Percentiles rank a stretch among this genome's conserved stretches.
These are phyloP conservation scores for Aradophagus sp. DNA, from an alignment of 1,140 invertebrate species.

Conservation along the genomic window DNA sequence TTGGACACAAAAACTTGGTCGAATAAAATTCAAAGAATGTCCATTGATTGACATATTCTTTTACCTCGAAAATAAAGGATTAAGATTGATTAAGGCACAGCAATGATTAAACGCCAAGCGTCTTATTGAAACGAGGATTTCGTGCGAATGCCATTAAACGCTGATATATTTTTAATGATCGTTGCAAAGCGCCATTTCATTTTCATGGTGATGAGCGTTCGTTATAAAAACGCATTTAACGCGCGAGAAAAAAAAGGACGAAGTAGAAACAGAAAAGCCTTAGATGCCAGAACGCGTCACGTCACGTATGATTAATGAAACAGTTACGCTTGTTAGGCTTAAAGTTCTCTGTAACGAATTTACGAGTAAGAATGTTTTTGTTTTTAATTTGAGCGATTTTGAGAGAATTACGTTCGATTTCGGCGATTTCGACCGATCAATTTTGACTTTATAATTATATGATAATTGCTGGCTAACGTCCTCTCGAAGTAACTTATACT, in stretches of 20 bases:
- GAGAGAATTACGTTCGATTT: slow-evolving; percentile 6
- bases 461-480: no score
- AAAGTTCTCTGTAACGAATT: slow-evolving; percentile 19
- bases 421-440: neutral
- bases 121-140: slow-evolving; percentile 18
- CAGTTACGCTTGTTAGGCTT: slow-evolving; percentile 40
- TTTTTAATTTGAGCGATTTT: neutral
- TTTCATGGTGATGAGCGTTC: slow-evolving; percentile 52
- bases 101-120: slow-evolving; percentile 10
- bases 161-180: slow-evolving; percentile 49
- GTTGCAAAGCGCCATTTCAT: slow-evolving; percentile 37
- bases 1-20: no score
- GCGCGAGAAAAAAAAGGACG: neutral
- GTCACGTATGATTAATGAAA: slow-evolving; percentile 56
- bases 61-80: no score
- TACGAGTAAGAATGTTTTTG: slow-evolving; percentile 28
- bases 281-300: slow-evolving; percentile 46
- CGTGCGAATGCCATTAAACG: slow-evolving; percentile 22
- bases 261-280: slow-evolving; percentile 21
- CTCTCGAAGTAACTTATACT: no score
- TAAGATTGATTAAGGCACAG: slow-evolving; percentile 6
- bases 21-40: no score
- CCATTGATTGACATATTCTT: slow-evolving; percentile 36
- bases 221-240: slow-evolving; percentile 41
- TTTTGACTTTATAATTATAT: neutral